Percentiles rank a stretch among this genome's conserved stretches.
Conservation (phyloP, 1,140 invertebrate genomes). For the Bilobella aurantiaca region DNA sequence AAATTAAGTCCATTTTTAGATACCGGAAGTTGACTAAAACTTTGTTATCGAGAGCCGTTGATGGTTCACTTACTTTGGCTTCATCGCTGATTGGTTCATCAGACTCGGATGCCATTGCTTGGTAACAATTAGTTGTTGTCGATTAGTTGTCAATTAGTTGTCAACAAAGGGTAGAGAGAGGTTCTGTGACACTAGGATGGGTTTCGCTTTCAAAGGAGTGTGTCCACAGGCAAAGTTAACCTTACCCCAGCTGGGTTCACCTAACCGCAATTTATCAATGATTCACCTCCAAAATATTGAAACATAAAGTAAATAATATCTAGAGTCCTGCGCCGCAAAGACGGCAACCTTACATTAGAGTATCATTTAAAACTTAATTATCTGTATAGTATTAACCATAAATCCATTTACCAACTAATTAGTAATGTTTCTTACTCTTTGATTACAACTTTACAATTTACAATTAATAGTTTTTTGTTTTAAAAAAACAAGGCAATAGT, state of each 20-base stretch:
- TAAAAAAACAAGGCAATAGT: too few species aligned
- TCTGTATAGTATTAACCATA: neutral
- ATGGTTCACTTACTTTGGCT: constrained; percentile 67
- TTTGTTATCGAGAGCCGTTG: too few species aligned
- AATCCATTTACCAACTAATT: too few species aligned
- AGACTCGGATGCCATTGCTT: constrained; percentile 48
- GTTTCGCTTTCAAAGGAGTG: neutral
- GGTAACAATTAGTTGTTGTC: neutral
- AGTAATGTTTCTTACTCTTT: neutral
- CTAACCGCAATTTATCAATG: neutral
- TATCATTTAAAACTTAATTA: neutral
- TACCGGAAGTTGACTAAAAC: too few species aligned
- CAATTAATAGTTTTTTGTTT: neutral
- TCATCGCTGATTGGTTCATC: constrained; percentile 72
- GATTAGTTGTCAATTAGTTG: neutral
- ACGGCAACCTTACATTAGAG: neutral
- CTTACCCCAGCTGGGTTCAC: neutral
- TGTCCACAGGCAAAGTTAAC: neutral
- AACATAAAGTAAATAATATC: too few species aligned
- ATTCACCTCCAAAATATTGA: neutral
- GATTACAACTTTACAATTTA: neutral
- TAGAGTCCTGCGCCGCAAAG: too few species aligned
- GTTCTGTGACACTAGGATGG: neutral
- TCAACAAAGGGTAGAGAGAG: neutral
- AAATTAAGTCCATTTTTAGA: too few species aligned